These are phyloP conservation scores for Nymphalis c-album DNA, from an alignment of 2,888 invertebrate species.

Conservation along the genomic window DNA sequence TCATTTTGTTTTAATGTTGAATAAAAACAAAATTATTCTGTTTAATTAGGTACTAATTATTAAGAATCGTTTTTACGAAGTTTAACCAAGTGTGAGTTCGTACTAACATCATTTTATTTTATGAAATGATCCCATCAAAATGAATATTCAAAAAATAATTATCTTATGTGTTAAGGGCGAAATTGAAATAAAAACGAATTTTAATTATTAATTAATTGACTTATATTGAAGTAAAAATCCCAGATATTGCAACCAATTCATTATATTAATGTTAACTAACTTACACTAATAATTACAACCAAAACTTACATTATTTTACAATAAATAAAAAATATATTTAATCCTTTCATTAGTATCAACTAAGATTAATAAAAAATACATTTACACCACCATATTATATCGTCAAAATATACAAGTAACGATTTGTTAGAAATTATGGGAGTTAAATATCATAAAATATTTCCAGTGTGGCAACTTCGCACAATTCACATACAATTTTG, in stretches of 20 bases:
- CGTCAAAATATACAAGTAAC: conserved; percentile 27
- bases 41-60: no score
- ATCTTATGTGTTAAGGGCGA: no score
- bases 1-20: no score
- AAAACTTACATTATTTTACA: conserved; percentile 35
- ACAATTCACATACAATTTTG: not conserved
- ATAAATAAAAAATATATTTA: conserved; percentile 34
- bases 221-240: conserved; percentile 40
- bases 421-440: not conserved
- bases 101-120: no score
- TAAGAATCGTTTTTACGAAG: no score
- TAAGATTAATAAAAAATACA: conserved; percentile 19
- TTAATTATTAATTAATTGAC: no score
- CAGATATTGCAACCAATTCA: conserved; percentile 39
- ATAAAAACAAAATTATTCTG: no score
- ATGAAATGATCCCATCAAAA: no score
- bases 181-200: conserved; percentile 11
- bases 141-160: no score
- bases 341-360: conserved; percentile 25
- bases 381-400: conserved; percentile 7
- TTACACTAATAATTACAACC: conserved; percentile 31
- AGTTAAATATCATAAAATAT: not conserved
- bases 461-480: not conserved
- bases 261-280: conserved; percentile 25
- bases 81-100: no score